Evolutionary conservation across 2,888 invertebrate species (phyloP), one percentile per base, ranked within the genome.

Genomic region (Hydraecia micacea): DNA sequence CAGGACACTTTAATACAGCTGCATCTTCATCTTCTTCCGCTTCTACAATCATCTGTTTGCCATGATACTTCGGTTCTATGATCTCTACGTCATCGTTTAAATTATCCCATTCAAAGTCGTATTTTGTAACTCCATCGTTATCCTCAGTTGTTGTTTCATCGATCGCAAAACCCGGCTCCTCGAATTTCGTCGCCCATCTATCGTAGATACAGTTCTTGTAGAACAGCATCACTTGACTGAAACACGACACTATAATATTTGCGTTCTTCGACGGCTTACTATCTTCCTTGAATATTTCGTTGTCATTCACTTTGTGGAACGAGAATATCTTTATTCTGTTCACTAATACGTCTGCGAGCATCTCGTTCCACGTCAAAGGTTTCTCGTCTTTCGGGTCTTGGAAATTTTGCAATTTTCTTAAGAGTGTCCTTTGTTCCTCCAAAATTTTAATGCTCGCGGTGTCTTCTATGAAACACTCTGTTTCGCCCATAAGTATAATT

Each of bases 351-450:
- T 95, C 93, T 9, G 96, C 96, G 60, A 96, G 87, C 78, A 96
- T 92, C 84, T 95, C 94, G 90, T 95, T 96, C 96, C 96, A 96
- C 75, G 93, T 91, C 81, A 91, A 88, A 75, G 92, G 92, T 87
- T 93, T 92, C 73, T 92, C 92, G 74, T 90, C 90, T 77, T 87
- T 87, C n/a, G 87, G 74, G 66, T 90, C 89, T 90, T 93, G 91
- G 82, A 92, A 89, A 90, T 92, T 94, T 89, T 94, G 95, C 91
- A 95, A 93, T 94, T 95, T 96, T 81, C 94, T 93, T 92, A 94
- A 93, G 81, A 95, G 92, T 88, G 91, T 90, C 86, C 89, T 93
- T 92, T 94, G 93, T 94, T 91, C 91, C 79, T 87, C 82, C 58
- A 86, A 86, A 74, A 90, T 91, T 86, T 92, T 88, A 86, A 88